phyloP scores from a whole-genome alignment of 64 coral and sea anemone genomes.

The Acropora tenuis region DNA sequence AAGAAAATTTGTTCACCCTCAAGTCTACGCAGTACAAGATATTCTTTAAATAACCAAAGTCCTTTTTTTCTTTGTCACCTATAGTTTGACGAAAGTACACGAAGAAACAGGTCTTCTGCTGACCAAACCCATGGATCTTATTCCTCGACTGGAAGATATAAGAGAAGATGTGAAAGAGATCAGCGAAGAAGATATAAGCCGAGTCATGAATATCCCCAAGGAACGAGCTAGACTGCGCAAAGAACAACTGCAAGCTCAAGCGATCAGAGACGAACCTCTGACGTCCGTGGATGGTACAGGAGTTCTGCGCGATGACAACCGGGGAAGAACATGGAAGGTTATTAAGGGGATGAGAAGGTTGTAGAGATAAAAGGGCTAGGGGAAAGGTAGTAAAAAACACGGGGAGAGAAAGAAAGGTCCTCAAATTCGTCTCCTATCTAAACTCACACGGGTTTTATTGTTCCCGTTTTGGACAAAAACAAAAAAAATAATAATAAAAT shows the following conservation, averaged over 20 bases:
- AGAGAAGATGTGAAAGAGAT: constrained; percentile 4
- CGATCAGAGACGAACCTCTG: background rate
- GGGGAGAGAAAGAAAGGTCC: no score
- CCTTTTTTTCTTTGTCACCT: background rate
- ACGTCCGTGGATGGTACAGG: background rate
- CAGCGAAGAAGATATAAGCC: background rate
- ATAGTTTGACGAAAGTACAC: constrained; percentile 75
- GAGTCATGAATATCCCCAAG: constrained; percentile 41
- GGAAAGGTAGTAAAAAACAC: no score
- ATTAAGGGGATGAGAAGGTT: background rate
- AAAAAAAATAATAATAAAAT: no score
- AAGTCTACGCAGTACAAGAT: no score
- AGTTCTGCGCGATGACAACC: background rate
- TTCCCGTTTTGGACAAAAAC: no score
- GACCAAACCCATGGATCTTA: constrained; percentile 58
- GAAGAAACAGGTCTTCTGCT: constrained; percentile 79
- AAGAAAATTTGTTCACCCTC: no score
- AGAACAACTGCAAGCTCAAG: constrained; percentile 21
- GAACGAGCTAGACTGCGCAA: constrained; percentile 31
- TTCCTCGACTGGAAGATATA: constrained; percentile 20
- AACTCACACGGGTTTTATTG: no score
- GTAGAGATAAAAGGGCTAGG: no score
- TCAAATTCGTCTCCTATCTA: no score
- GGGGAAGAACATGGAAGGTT: constrained; percentile 29
- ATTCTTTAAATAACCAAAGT: background rate